Evolutionary conservation across 2,888 invertebrate species (phyloP).

Genomic region (Lasioglossum pauxillum): DNA sequence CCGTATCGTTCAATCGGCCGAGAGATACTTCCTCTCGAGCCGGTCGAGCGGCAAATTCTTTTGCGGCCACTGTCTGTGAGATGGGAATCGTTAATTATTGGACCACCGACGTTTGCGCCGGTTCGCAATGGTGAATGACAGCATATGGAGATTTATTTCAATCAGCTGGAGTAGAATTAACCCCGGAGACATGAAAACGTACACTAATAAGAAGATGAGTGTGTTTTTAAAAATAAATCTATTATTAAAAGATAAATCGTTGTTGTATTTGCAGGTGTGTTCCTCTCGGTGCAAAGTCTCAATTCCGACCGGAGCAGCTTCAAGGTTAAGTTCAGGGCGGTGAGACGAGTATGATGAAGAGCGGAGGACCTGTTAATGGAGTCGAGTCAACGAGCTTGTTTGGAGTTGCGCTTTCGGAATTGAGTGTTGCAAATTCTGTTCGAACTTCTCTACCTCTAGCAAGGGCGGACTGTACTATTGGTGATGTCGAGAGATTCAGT

Average conservation of each 20-base stretch:
- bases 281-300: not conserved
- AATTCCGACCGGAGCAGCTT: not conserved
- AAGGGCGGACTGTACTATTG: not conserved
- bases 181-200: no score
- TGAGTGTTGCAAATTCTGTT: not conserved
- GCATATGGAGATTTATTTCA: no score
- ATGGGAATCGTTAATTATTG: not conserved
- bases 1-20: not conserved
- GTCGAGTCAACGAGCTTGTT: not conserved
- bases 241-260: not conserved
- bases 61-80: not conserved
- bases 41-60: slow-evolving; percentile 24
- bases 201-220: no score
- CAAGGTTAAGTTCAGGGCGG: not conserved
- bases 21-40: slow-evolving; percentile 7
- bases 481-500: not conserved
- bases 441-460: not conserved
- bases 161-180: no score
- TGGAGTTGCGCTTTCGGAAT: slow-evolving; percentile 5
- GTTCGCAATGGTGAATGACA: not conserved
- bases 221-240: not conserved
- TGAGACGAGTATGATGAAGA: not conserved
- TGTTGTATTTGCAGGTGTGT: not conserved
- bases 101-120: not conserved
- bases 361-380: not conserved